Evolutionary conservation across 2,113 vertebrate genomes (phyloP).

Genomic region (Cyprinodon variegatus): DNA sequence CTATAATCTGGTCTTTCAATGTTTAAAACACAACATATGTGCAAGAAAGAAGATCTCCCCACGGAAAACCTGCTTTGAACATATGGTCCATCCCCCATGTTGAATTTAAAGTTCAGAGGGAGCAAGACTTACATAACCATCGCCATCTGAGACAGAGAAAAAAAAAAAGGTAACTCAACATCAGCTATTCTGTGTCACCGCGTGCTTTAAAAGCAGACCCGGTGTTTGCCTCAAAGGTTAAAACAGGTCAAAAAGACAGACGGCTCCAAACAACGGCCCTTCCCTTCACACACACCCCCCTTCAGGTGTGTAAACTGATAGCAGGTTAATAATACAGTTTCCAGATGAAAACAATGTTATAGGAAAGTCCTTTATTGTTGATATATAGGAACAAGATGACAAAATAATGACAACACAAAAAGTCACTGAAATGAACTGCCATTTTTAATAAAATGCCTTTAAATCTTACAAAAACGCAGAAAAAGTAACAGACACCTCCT

Average conservation of each 20-base stretch:
- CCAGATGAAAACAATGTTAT: background rate
- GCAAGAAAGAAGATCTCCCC: conserved; percentile 49
- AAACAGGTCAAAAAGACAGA: conserved; percentile 36
- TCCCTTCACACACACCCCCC: background rate
- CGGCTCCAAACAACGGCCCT: background rate
- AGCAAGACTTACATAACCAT: conserved; percentile 52
- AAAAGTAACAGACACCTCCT: conserved; percentile 69
- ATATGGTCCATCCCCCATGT: conserved; percentile 52
- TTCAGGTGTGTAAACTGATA: conserved; percentile 1
- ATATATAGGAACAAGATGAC: conserved; percentile 29
- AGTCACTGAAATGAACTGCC: conserved; percentile 68
- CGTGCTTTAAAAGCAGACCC: conserved; percentile 37
- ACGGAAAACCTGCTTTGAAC: conserved; percentile 54
- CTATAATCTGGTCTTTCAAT: conserved; percentile 59
- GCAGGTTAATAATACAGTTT: background rate
- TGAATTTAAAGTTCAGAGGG: conserved; percentile 52
- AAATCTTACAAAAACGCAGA: conserved; percentile 78
- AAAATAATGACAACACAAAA: conserved; percentile 81
- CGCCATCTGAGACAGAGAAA: conserved; percentile 34
- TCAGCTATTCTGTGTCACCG: conserved; percentile 54
- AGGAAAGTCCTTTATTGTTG: background rate
- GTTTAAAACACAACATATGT: conserved; percentile 67
- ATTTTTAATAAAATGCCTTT: conserved; percentile 80
- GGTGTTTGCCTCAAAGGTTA: conserved; percentile 46
- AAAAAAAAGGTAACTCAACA: conserved; percentile 46